Evolutionary conservation across 2,797 vertebrate species (phyloP), one percentile per base, ranked within the genome.

Genomic region (Salmo trutta): DNA sequence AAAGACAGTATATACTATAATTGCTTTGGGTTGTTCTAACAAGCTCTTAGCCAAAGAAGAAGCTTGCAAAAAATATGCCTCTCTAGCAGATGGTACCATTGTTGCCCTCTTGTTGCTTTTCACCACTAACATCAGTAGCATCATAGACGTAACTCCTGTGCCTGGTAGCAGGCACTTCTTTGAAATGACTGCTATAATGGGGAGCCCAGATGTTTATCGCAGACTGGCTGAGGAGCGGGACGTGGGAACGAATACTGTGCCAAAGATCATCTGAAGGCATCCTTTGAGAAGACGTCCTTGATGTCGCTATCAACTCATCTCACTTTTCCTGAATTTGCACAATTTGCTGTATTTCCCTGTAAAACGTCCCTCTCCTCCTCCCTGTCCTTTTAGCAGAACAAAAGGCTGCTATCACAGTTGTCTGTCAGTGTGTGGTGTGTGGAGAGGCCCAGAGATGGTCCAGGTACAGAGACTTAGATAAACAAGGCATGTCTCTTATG

Each of bases 201-300:
- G 85, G 77, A 71, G 66, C n/a, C 69, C 74, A 77, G 77, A 87
- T 88, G 83, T 86, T 87, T 87, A 86, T 86, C 85, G 79, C 68
- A 59, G 74, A 75, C 73, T 81, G 80, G 66, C 75, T 64, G 73
- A 1, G 75, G 75, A 73, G 82, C 5, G 74, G 54, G 21, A 64
- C 21, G 21, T 64, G 4, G 76, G n/a, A 75, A 68, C 79, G 84
- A 75, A 71, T 71, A 77, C 79, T 75, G 69, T 10, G 29, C 33
- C 75, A 80, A 75, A 84, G 52, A 75, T 83, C 79, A 82, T 88
- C 75, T 66, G 16, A 69, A 78, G 82, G 56, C 6, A 62, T 84
- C 82, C 84, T 87, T 78, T 73, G 14, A 77, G 72, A 62, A 36
- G 79, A 77, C 70, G 78, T 79, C 78, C 71, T 66, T 68, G 51